These are phyloP conservation scores for Calameuta filiformis DNA, from an alignment of 2,888 invertebrate species.

Conservation along the genomic window DNA sequence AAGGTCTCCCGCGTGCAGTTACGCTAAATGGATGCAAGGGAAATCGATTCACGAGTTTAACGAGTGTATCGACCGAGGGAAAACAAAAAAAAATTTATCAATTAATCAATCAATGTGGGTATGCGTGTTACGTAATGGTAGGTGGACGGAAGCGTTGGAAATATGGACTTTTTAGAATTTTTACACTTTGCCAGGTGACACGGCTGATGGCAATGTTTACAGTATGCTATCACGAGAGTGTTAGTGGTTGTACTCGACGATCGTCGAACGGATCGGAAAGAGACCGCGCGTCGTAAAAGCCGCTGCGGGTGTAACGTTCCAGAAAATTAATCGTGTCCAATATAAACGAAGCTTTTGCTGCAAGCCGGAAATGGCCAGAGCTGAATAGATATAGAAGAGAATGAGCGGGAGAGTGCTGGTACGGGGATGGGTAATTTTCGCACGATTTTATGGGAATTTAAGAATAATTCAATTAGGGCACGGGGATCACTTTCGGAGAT, in stretches of 20 bases:
- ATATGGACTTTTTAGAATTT: neutral
- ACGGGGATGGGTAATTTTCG: conserved; percentile 59
- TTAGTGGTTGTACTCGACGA: neutral
- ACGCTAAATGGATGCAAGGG: conserved; percentile 46
- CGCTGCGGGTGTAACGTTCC: conserved; percentile 54
- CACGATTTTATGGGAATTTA: conserved; percentile 66
- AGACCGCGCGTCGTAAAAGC: conserved; percentile 26
- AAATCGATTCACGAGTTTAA: neutral
- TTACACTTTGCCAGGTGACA: neutral
- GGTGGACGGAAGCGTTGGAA: neutral
- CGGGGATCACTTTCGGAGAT: conserved; percentile 64
- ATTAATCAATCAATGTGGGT: neutral
- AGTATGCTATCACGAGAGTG: neutral
- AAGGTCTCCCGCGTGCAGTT: conserved; percentile 50
- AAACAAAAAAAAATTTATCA: neutral
- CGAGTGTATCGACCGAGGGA: neutral
- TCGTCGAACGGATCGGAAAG: neutral
- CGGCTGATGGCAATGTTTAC: neutral
- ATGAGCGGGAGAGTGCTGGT: conserved; percentile 14
- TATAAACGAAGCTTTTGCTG: conserved; percentile 36
- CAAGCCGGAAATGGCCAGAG: conserved; percentile 13
- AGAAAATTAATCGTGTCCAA: conserved; percentile 62
- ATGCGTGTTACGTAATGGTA: neutral
- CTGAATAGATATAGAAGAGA: conserved; percentile 5
- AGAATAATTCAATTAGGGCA: conserved; percentile 66